phyloP scores from a whole-genome alignment of 2,888 invertebrate genomes.

The Tipula confusa region DNA sequence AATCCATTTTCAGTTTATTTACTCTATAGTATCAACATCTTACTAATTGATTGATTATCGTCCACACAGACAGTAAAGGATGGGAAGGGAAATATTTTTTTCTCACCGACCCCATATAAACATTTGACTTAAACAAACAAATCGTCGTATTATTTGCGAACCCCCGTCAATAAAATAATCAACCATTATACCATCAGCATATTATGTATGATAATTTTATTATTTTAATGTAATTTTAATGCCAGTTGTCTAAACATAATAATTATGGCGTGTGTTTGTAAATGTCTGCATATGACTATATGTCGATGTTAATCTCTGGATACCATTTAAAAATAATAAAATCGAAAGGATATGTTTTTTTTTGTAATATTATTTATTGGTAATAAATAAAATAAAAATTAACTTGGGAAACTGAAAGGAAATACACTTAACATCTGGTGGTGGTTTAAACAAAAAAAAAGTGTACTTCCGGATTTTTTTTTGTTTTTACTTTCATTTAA shows the following conservation, averaged over 20 bases:
- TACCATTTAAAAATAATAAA: not conserved
- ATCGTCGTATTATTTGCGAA: not conserved
- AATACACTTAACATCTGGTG: not conserved
- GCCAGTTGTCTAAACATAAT: constrained; percentile 25
- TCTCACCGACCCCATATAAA: not conserved
- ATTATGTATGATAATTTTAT: not conserved
- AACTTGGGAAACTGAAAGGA: not conserved
- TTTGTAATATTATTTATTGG: not conserved
- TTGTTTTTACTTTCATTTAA: not conserved
- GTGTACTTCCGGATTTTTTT: not conserved
- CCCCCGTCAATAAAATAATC: not conserved
- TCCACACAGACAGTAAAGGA: not conserved
- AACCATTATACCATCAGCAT: not conserved
- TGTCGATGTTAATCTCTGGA: not conserved
- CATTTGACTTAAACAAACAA: not conserved
- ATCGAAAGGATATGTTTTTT: not conserved
- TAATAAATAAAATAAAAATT: not conserved
- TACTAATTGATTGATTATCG: not conserved
- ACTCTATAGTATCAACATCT: not conserved
- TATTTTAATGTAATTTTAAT: not conserved
- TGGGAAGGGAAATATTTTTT: not conserved
- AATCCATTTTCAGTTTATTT: not conserved
- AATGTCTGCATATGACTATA: not conserved
- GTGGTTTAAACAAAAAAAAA: not conserved
- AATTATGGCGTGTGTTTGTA: constrained; percentile 3